Evolutionary conservation across 2,888 invertebrate species (phyloP), one percentile per base, ranked within the genome.

Genomic region (Campopleginae sp.): DNA sequence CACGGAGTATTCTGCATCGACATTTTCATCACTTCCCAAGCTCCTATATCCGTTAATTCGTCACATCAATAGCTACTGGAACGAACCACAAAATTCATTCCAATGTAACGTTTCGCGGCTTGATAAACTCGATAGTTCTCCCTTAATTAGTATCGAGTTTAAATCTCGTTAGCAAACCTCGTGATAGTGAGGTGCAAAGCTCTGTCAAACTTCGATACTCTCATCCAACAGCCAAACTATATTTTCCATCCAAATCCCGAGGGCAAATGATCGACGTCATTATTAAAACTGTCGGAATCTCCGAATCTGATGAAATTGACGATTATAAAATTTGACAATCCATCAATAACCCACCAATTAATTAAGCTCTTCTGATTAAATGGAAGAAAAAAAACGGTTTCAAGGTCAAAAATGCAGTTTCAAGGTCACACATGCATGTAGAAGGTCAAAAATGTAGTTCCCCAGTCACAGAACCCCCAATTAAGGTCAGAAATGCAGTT

Each of bases 71-170:
- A 27, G 77, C 54, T 12, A 12, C 19, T 33, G 46, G n/a, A 10
- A 19, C 7, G 71, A 48, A 54, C 12, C 48, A 27, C 46, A 12
- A 54, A 70, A 78, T 78, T 74, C 72, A 81, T 81, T 74, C 78
- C 46, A 61, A 61, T 44, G 31, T 81, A 23, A 65, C 58, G 48
- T 66, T n/a, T n/a, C 27, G 68, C 38, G 8, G 8, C 38, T 77
- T 68, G 63, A 84, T 72, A 74, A 81, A 66, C 81, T 66, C 46
- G 63, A 61, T 46, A 61, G 10, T 48, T 10, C 14, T 17, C 17
- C 58, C 8, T 42, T 81, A 78, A 84, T 81, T 74, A 76, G 68
- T n/a, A 42, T 68, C 66, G 77, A 77, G 80, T 84, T 81, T 74
- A 46, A 61, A 68, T 42, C 31, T 54, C 48, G 68, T 66, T 66